These are phyloP conservation scores for Cheilosia soror DNA, from an alignment of 2,888 invertebrate genomes.

Conservation along the genomic window DNA sequence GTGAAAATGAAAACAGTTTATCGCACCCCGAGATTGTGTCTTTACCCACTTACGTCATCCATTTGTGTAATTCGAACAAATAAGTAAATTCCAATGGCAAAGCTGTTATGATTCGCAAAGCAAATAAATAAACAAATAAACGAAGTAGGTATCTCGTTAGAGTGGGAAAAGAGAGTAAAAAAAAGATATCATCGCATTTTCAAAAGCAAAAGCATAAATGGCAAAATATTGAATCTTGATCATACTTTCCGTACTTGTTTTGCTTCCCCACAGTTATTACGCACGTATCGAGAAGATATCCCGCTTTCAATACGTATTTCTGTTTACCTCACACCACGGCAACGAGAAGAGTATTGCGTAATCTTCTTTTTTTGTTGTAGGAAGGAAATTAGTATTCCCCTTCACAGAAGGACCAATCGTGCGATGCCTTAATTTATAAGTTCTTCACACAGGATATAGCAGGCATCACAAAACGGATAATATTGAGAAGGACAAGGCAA, in stretches of 20 bases:
- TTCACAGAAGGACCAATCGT: slow-evolving; percentile 38
- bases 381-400: slow-evolving; percentile 55
- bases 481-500: slow-evolving; percentile 22
- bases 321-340: slow-evolving; percentile 1
- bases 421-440: slow-evolving; percentile 50
- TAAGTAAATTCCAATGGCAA: slow-evolving; percentile 28
- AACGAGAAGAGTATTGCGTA: slow-evolving; percentile 23
- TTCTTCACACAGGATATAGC: slow-evolving; percentile 35
- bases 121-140: slow-evolving; percentile 47
- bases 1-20: slow-evolving; percentile 30
- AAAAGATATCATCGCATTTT: slow-evolving; percentile 38
- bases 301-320: slow-evolving; percentile 8
- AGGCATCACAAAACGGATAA: slow-evolving; percentile 27
- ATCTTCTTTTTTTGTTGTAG: slow-evolving; percentile 3
- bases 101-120: slow-evolving; percentile 36
- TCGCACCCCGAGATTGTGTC: background rate
- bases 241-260: slow-evolving; percentile 9
- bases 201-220: slow-evolving; percentile 35
- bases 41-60: slow-evolving; percentile 26
- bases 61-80: slow-evolving; percentile 33
- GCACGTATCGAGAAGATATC: slow-evolving; percentile 25
- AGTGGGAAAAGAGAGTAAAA: background rate
- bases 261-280: background rate
- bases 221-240: slow-evolving; percentile 49
- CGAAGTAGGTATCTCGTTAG: background rate